A percentile compares a stretch with the other conserved stretches of the same genome.
These are phyloP conservation scores for Pantala flavescens DNA, from an alignment of 1,140 invertebrate genomes.

Conservation along the genomic window DNA sequence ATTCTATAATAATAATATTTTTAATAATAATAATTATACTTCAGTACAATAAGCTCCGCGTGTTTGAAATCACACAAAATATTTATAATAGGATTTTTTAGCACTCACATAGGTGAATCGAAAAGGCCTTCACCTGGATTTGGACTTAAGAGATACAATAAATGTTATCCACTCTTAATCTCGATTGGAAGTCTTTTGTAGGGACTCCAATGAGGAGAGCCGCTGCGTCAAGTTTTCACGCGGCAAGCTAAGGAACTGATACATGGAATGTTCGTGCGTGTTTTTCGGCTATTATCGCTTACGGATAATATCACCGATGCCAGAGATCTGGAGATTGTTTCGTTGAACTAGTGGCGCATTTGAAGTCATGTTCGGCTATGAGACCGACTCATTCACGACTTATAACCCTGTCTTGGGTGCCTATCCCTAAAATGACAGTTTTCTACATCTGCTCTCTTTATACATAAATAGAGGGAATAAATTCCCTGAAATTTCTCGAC, in stretches of 20 bases:
- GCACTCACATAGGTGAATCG: not conserved
- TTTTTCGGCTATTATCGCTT: not conserved
- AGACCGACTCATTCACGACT: no score
- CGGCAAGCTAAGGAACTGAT: not conserved
- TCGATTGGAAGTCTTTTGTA: not conserved
- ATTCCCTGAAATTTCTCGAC: no score
- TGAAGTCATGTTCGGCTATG: not conserved
- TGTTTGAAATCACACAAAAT: constrained; percentile 10
- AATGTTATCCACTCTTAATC: not conserved
- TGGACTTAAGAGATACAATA: not conserved
- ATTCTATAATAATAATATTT: constrained; percentile 6
- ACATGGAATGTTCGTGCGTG: not conserved
- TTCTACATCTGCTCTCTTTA: no score
- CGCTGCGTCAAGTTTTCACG: not conserved
- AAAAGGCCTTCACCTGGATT: not conserved
- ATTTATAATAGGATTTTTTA: not conserved
- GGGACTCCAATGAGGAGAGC: not conserved
- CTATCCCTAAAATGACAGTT: no score
- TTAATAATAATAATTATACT: constrained; percentile 10
- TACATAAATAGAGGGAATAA: no score
- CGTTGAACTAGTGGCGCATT: not conserved
- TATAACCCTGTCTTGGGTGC: no score
- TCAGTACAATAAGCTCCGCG: constrained; percentile 7
- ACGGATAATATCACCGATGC: not conserved
- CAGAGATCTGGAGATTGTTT: not conserved